phyloP scores from a whole-genome alignment of 2,888 invertebrate genomes.

The Pandemis corylana region DNA sequence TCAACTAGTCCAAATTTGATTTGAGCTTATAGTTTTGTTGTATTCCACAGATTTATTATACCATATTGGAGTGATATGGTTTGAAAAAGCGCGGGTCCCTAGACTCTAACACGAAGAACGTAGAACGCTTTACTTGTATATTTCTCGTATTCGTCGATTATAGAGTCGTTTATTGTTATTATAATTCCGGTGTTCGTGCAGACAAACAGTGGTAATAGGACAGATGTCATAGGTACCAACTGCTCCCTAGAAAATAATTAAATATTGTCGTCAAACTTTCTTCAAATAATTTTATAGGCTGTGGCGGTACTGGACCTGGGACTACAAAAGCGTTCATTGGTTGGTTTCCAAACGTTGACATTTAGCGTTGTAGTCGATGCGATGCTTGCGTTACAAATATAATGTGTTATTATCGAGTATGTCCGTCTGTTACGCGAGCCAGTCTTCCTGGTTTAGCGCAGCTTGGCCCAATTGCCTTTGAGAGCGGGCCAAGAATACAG shows the following conservation, averaged over 20 bases:
- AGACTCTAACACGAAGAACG: neutral
- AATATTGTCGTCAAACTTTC: neutral
- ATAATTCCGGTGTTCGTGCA: neutral
- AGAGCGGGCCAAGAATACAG: constrained; percentile 74
- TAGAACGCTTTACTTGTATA: neutral
- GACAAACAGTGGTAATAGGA: neutral
- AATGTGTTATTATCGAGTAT: constrained; percentile 33
- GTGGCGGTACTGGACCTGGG: neutral
- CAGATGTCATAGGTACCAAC: neutral
- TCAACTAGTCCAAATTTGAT: too few species aligned
- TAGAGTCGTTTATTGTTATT: neutral
- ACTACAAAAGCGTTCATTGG: neutral
- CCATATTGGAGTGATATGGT: too few species aligned
- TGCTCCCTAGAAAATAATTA: neutral
- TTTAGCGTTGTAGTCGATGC: constrained; percentile 22
- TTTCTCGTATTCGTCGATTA: neutral
- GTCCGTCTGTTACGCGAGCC: constrained; percentile 37
- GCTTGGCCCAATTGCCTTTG: constrained; percentile 75
- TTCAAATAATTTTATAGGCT: constrained; percentile 12
- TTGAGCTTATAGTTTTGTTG: too few species aligned
- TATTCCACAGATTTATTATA: too few species aligned
- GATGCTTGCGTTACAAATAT: constrained; percentile 27
- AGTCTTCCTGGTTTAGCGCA: constrained; percentile 66
- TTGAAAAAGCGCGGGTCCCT: too few species aligned
- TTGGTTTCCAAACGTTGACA: constrained; percentile 16